Evolutionary conservation across 35 echinoderm and acorn worm species (phyloP), one percentile per base, ranked within the genome.

Genomic region (Ophioderma brevispina): DNA sequence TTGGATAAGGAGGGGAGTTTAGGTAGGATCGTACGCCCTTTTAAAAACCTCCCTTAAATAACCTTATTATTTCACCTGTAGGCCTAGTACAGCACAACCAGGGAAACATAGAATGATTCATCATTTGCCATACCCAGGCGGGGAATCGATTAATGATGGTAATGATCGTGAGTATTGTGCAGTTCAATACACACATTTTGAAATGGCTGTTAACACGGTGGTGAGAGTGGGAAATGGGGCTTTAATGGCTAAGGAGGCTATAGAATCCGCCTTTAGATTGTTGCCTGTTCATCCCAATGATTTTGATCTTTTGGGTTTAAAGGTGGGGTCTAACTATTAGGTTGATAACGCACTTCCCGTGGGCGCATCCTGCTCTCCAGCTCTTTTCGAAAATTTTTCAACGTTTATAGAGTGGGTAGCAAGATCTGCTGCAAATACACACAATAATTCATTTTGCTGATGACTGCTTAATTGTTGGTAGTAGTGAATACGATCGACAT

Each of bases 131-230:
- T 91, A 75, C 76, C 89, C 89, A 25, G 52, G 30, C 6, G 89
- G 89, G 43, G 33, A 55, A 17, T 91, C 80, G 31, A 42, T 91
- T 21, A 91, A 91, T 84, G 89, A 91, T 40, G 42, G 80, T 15
- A 91, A 84, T 76, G 42, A 55, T 40, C 0, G n/a, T 30, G 36
- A n/a, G n/a, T n/a, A n/a, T n/a, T n/a, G n/a, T n/a, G n/a, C n/a
- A n/a, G n/a, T n/a, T n/a, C n/a, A n/a, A 25, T 85, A 85, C 23
- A 34, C 42, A 10, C 41, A 39, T 21, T 85, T 85, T 37, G 55
- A 85, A 59, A 8, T 2, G 15, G 82, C 82, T 31, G 75, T 87
- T 25, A 23, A 17, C 28, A 37, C 39, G 36, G 59, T 87, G 32
- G 23, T 18, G 32, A 31, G 11, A 19, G 38, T 38, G 11, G 85